Base-by-base conservation (phyloP, 92 coral and sea anemone species). In the Virgularia gustaviana region DNA sequence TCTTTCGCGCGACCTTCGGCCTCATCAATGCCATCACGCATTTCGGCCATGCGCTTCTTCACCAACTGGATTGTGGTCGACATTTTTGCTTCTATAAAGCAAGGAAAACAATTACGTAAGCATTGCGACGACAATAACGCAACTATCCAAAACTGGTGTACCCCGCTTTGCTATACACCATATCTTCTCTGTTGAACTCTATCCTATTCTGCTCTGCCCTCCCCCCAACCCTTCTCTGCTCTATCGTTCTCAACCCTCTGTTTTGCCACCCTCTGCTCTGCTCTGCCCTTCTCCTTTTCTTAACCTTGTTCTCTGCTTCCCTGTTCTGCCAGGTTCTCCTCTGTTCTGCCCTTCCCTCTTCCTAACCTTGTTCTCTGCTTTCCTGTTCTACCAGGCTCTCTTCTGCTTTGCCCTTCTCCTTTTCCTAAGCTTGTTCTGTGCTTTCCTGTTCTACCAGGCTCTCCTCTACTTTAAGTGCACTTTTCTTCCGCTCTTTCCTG, bases 1-100 rank as follows among this genome's bases (percentile, higher is more conserved):
- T 84, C 94, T 49, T 72, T 94, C 53, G 86, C 65, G 42, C 99
- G 73, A 34, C 73, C 88, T 42, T 94, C 99, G 4, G 92, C 84
- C 12, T 58, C 73, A 30, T 94, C 99, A 30, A 80, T 89, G 20
- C 25, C 44, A 24, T 89, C 99, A 33, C 86, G 85, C 3, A 87
- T 23, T 57, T 71, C 37, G 0, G 65, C 71, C 87, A 94, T 57
- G 66, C 65, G 86, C 29, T 85, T 85, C 42, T 80, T 94, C 4
- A 94, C 58, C 16, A 55, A 49, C 32, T 20, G 29, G 22, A 68
- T 33, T n/a, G n/a, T n/a, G 38, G 75, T 61, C 33, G 42, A 18
- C 59, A 49, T 68, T 24, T 45, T 49, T 28, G 75, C 9, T 68
- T 49, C 47, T 68, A 28, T 15, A 15, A 32, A 31, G 37, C 22